phyloP scores from a whole-genome alignment of 2,113 vertebrate genomes.

The Nesogale talazaci region DNA sequence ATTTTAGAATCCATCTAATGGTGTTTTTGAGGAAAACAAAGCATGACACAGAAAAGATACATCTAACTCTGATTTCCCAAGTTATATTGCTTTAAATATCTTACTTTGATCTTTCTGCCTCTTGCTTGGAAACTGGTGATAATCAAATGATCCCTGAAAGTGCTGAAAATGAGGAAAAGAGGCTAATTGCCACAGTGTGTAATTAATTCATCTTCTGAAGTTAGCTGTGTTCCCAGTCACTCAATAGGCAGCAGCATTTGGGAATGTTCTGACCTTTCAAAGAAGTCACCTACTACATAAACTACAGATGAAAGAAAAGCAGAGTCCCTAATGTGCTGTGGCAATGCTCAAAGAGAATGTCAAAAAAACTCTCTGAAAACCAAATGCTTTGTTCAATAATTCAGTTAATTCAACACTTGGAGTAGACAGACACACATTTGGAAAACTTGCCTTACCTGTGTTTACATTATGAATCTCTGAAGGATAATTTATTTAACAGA shows the following conservation, averaged over 20 bases:
- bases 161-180: conserved; percentile 9
- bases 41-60: background rate
- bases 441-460: conserved; percentile 40
- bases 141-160: background rate
- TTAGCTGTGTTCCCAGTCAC: background rate
- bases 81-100: background rate
- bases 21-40: background rate
- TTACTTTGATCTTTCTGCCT: conserved; percentile 35
- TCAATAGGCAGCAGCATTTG: background rate
- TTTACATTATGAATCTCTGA: conserved; percentile 41
- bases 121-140: background rate
- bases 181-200: background rate
- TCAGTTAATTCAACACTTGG: conserved; percentile 34
- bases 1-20: background rate
- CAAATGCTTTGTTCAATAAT: conserved; percentile 44
- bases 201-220: background rate
- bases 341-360: conserved; percentile 33
- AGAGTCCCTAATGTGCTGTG: background rate
- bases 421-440: conserved; percentile 5
- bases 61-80: background rate
- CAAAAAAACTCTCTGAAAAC: conserved; percentile 19
- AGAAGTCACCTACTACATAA: conserved; percentile 7
- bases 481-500: conserved; percentile 64
- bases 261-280: conserved; percentile 47
- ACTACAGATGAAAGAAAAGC: conserved; percentile 38